Base-by-base conservation (phyloP, 1,140 invertebrate species). In the Musca domestica region DNA sequence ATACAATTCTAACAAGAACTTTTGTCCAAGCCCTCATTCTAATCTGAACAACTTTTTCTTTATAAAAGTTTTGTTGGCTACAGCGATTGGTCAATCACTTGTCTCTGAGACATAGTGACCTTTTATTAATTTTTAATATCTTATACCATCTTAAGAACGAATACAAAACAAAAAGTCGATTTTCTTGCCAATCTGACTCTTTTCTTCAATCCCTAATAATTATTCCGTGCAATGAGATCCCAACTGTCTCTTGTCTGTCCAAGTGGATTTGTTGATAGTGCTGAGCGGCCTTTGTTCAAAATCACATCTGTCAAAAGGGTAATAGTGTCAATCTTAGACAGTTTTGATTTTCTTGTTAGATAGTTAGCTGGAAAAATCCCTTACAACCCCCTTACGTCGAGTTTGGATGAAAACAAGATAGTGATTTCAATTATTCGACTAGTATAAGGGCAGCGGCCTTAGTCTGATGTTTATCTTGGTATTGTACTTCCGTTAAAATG, bases 101-200 rank as follows among this genome's bases (percentile, higher is more conserved):
- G n/a, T 61, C 19, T 34, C 14, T 61, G 17, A 27, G 34, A 20
- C 6, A 27, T 23, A 61, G 34, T 61, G 56, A 61, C 56, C 56
- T 61, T 61, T 61, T 61, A 61, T 61, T 61, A 61, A 61, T 61
- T 61, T 61, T 61, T 61, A 61, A 61, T 61, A 61, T 20, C n/a
- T 19, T n/a, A 17, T 23, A 17, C 19, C 34, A 34, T n/a, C 27
- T 9, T 27, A 58, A 58, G 54, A 3, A 20, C 27, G 14, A 61
- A 61, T 3, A 27, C 15, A 30, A 54, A 22, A 25, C 22, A 20
- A 54, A 25, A 61, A 61, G 56, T 19, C 56, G 34, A 61, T 41
- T 41, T 41, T 41, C 34, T 9, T 41, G 34, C 12, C 34, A 41
- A 41, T 41, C 34, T 41, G 34, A 41, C 34, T 10, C 34, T 41